Percentiles rank a stretch among this genome's conserved stretches.
These are phyloP conservation scores for Peromyscus melanophrys DNA, from an alignment of 2,797 vertebrate species.

Conservation along the genomic window DNA sequence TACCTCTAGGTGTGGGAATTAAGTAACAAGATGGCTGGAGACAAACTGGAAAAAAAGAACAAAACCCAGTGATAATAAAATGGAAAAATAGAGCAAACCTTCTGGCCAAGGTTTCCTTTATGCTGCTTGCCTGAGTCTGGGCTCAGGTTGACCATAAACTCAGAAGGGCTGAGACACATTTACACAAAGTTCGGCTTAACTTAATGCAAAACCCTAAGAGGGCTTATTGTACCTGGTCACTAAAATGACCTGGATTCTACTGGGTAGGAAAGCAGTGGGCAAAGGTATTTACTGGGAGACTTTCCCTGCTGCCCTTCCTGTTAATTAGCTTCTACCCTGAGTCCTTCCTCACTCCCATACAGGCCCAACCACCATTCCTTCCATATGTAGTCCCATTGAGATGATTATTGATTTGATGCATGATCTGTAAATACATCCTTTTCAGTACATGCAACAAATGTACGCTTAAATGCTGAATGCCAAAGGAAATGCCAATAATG, in stretches of 20 bases:
- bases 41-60: conserved; percentile 74
- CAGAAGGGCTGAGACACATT: background rate
- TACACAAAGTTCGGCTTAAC: conserved; percentile 21
- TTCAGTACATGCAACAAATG: background rate
- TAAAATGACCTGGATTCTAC: background rate
- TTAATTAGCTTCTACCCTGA: background rate
- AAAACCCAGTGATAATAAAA: conserved; percentile 75
- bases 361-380: background rate
- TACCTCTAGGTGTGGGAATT: conserved; percentile 73
- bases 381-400: background rate
- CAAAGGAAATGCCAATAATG: conserved; percentile 13
- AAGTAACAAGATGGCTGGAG: conserved; percentile 76
- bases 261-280: background rate
- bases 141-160: background rate
- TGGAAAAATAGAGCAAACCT: conserved; percentile 64
- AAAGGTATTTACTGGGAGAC: background rate
- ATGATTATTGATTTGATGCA: background rate
- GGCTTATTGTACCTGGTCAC: background rate
- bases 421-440: conserved; percentile 13
- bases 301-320: background rate
- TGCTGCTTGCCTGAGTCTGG: conserved; percentile 32
- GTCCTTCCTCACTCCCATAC: background rate
- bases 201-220: conserved; percentile 27
- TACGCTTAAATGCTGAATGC: background rate
- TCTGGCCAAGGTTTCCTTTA: conserved; percentile 50